Conservation (phyloP, 2,113 vertebrate genomes). For the Ptychochromis oligacanthus region DNA sequence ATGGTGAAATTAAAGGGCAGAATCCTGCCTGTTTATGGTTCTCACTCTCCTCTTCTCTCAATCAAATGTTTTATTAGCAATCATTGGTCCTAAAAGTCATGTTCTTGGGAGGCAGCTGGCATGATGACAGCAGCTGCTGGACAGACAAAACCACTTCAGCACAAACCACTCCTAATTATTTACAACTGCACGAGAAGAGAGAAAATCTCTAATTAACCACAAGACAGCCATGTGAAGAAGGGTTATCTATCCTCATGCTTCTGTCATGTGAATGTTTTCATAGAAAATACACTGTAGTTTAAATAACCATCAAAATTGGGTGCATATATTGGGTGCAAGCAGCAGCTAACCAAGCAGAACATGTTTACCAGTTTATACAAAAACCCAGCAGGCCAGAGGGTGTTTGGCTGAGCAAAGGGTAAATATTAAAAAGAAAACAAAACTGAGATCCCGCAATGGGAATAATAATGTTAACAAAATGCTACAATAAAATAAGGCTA, state of each 20-base stretch:
- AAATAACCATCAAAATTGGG: neutral
- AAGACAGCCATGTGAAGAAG: slow-evolving; percentile 4
- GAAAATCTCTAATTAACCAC: slow-evolving; percentile 60
- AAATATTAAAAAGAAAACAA: neutral
- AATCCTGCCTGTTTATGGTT: slow-evolving; percentile 81
- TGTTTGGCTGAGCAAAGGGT: neutral
- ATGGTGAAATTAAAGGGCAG: slow-evolving; percentile 83
- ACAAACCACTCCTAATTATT: slow-evolving; percentile 67
- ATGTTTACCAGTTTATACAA: slow-evolving; percentile 19
- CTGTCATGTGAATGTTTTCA: slow-evolving; percentile 21
- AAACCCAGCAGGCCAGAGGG: neutral
- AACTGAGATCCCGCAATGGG: neutral
- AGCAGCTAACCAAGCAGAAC: slow-evolving; percentile 22
- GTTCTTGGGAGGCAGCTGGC: slow-evolving; percentile 54
- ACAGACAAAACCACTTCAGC: slow-evolving; percentile 44
- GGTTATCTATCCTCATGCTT: slow-evolving; percentile 15
- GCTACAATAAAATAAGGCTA: slow-evolving; percentile 14
- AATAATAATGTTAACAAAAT: slow-evolving; percentile 49
- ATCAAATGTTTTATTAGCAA: slow-evolving; percentile 86
- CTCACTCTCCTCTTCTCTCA: slow-evolving; percentile 79
- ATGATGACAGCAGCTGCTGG: slow-evolving; percentile 63
- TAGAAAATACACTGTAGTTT: neutral
- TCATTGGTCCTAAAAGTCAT: slow-evolving; percentile 81
- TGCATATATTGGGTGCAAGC: neutral
- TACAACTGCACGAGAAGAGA: slow-evolving; percentile 58